Base-by-base conservation (phyloP, 2,113 vertebrate genomes). In the Desmodus rotundus region DNA sequence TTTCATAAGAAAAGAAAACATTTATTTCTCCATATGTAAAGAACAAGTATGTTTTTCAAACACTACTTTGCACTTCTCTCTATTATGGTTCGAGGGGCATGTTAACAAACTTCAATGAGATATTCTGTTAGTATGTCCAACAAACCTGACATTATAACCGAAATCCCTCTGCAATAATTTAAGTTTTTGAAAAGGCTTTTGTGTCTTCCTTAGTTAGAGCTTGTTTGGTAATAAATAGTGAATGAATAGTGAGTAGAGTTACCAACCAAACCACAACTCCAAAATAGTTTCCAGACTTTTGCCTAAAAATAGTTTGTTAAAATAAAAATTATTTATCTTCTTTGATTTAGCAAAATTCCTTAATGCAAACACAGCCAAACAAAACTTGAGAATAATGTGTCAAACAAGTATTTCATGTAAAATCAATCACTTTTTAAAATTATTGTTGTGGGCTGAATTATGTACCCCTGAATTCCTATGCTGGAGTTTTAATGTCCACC, bases 21-120 rank as follows among this genome's bases (percentile, higher is more conserved):
- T 26, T 33, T 10, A 36, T 73, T 88, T 86, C 50, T 80, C 36
- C 61, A 17, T 83, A 56, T 38, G 8, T 67, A 50, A 80, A 93
- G 56, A 97, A 96, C 3, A 80, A 91, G 31, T n/a, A 10, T 80
- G 92, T 82, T 95, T 93, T 97, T 94, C 56, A 89, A 74, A 87
- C 36, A 2, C 0, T 7, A 28, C 36, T 87, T 94, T 78, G 52
- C 6, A 7, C 5, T 70, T 95, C 33, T 43, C 77, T 20, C 50
- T 90, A 0, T 87, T 85, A 52, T 82, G 58, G 10, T 77, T 19
- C 38, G 82, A 43, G 43, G 41, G 93, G 16, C 58, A 61, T 77
- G 78, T 26, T 14, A 91, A 77, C 13, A 45, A 24, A 88, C 0
- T 89, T 76, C n/a, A 93, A 14, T 16, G 76, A 73, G 0, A 12